Percentiles rank a stretch among this genome's conserved stretches.
These are phyloP conservation scores for Phocides pigmalion DNA, from an alignment of 1,140 invertebrate species.

Conservation along the genomic window DNA sequence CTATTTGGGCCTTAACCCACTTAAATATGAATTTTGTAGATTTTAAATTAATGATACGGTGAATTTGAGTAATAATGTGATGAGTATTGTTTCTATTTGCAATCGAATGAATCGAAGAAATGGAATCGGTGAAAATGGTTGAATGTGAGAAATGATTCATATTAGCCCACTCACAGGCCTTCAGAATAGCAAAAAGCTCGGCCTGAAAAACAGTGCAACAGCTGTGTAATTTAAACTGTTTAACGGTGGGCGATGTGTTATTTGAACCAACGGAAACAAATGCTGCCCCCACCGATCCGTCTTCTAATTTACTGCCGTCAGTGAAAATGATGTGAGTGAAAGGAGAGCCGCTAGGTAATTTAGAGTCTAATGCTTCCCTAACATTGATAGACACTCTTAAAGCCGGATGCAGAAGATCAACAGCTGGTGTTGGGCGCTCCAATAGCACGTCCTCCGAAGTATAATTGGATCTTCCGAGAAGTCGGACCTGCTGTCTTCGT, in stretches of 20 bases:
- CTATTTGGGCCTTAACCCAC: no score
- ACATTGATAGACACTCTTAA: background rate
- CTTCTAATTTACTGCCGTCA: background rate
- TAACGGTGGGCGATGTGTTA: background rate
- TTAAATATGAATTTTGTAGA: no score
- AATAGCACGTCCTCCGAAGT: conserved; percentile 1
- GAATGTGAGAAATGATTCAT: background rate
- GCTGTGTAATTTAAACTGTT: conserved; percentile 24
- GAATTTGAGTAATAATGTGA: conserved; percentile 8
- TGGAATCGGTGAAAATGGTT: conserved; percentile 6
- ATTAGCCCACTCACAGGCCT: background rate
- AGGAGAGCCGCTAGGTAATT: no score
- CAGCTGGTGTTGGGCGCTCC: conserved; percentile 3
- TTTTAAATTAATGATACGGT: background rate
- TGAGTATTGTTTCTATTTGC: conserved; percentile 14
- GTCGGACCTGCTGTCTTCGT: conserved; percentile 14
- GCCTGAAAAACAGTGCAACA: conserved; percentile 26
- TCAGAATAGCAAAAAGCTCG: conserved; percentile 6
- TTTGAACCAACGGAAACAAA: no score
- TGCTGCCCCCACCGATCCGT: background rate
- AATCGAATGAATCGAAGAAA: background rate
- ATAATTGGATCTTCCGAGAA: background rate
- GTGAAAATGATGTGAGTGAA: background rate
- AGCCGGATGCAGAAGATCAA: conserved; percentile 23
- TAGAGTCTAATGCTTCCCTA: no score